phyloP scores from a whole-genome alignment of 2,797 vertebrate species.

The Emys orbicularis region DNA sequence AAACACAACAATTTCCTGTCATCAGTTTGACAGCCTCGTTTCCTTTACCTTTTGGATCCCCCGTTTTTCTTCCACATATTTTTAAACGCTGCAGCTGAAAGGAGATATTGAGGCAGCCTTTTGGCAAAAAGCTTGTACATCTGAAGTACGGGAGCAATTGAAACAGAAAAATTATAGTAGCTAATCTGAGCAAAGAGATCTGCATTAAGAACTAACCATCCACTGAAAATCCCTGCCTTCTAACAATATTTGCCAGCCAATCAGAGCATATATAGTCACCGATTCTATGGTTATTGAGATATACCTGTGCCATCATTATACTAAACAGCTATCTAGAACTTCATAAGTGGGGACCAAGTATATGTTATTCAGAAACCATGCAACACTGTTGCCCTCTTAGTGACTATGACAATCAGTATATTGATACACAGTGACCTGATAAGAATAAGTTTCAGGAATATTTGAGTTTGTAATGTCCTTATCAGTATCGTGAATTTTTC shows the following conservation, averaged over 20 bases:
- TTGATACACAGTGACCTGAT: not conserved
- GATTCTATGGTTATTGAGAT: not conserved
- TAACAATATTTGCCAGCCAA: not conserved
- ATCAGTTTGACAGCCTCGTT: not conserved
- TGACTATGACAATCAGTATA: not conserved
- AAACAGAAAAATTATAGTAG: not conserved
- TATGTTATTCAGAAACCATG: not conserved
- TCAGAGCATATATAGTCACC: not conserved
- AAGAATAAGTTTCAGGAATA: not conserved
- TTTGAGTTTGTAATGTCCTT: not conserved
- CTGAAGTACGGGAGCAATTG: fast-evolving
- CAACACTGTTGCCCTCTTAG: not conserved
- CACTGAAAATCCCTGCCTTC: not conserved
- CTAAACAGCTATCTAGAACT: not conserved
- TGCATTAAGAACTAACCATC: fast-evolving
- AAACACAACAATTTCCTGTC: not conserved
- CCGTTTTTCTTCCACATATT: not conserved
- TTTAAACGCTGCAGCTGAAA: not conserved
- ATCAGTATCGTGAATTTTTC: not conserved
- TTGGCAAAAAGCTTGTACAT: not conserved
- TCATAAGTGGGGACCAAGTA: not conserved
- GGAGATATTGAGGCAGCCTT: not conserved
- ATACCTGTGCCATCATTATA: not conserved
- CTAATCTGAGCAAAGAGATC: not conserved
- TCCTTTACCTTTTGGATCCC: not conserved